Percentiles rank a stretch among this genome's conserved stretches.
phyloP scores from a whole-genome alignment of 2,113 vertebrate genomes.

The Octodon degus region DNA sequence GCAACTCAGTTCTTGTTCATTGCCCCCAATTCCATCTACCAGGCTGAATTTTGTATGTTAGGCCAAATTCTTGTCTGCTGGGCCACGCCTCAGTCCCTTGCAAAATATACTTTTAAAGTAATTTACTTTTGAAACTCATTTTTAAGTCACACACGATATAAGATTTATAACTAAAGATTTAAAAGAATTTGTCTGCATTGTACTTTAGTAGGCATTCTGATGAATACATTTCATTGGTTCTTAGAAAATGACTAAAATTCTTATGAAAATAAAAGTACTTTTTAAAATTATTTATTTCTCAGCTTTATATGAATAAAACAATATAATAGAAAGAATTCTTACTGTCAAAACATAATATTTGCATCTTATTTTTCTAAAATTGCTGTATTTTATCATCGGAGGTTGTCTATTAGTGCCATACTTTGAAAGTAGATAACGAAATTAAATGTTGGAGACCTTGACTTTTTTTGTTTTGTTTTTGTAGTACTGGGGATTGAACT shows the following conservation, averaged over 20 bases:
- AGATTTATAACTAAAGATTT: background rate
- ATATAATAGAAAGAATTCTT: background rate
- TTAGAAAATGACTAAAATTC: background rate
- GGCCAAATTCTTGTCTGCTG: too few species aligned
- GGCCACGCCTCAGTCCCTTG: too few species aligned
- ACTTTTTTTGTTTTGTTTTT: background rate
- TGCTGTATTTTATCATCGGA: background rate
- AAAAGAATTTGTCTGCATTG: background rate
- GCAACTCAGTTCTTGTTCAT: too few species aligned
- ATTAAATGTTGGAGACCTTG: background rate
- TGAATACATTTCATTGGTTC: background rate
- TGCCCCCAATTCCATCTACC: too few species aligned
- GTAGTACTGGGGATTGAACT: too few species aligned
- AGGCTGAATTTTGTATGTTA: too few species aligned
- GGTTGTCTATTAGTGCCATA: background rate
- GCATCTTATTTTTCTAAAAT: background rate
- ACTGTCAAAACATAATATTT: background rate
- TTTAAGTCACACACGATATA: background rate
- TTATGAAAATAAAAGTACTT: background rate
- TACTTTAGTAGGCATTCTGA: background rate
- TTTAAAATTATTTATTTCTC: background rate
- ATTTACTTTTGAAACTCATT: background rate
- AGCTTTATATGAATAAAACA: background rate
- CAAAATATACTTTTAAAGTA: slow-evolving; percentile 3
- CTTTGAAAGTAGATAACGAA: background rate